phyloP scores from a whole-genome alignment of 1,140 invertebrate species.

The honey bee (Apis mellifera) region DNA sequence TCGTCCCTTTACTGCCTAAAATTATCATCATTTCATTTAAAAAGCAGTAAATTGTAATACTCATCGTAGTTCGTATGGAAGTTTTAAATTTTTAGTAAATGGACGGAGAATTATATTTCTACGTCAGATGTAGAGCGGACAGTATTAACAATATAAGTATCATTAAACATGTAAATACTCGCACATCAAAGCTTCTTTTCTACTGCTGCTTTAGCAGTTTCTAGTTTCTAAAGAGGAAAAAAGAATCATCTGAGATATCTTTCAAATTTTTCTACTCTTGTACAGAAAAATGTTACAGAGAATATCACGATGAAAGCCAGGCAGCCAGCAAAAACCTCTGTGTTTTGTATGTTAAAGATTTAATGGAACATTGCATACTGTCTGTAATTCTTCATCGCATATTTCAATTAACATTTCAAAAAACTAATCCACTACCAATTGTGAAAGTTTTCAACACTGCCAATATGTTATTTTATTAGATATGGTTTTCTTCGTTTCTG shows the following conservation, averaged over 20 bases:
- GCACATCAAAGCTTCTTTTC: slow-evolving; percentile 61
- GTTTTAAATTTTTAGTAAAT: slow-evolving; percentile 39
- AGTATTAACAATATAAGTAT: slow-evolving; percentile 51
- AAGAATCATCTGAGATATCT: slow-evolving; percentile 28
- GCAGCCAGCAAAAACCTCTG: slow-evolving; percentile 47
- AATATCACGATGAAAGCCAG: slow-evolving; percentile 42
- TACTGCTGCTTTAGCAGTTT: slow-evolving; percentile 42
- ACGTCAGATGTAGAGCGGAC: slow-evolving; percentile 29
- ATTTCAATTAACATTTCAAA: slow-evolving; percentile 49
- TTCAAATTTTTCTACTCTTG: slow-evolving; percentile 64
- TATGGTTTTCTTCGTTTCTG: slow-evolving; percentile 49
- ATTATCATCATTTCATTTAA: slow-evolving; percentile 48
- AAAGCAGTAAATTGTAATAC: slow-evolving; percentile 52
- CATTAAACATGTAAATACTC: slow-evolving; percentile 60
- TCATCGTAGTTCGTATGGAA: slow-evolving; percentile 54
- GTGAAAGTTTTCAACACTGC: slow-evolving; percentile 70
- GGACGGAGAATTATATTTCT: slow-evolving; percentile 43
- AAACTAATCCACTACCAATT: slow-evolving; percentile 47
- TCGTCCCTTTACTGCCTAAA: slow-evolving; percentile 56
- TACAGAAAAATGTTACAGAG: slow-evolving; percentile 45
- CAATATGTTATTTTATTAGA: slow-evolving; percentile 63
- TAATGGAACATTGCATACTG: slow-evolving; percentile 4
- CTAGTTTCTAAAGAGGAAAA: background rate
- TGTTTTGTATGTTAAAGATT: slow-evolving; percentile 36
- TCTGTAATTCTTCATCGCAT: slow-evolving; percentile 34